Conservation (phyloP, 2,888 invertebrate genomes). For the Polyploca ridens region DNA sequence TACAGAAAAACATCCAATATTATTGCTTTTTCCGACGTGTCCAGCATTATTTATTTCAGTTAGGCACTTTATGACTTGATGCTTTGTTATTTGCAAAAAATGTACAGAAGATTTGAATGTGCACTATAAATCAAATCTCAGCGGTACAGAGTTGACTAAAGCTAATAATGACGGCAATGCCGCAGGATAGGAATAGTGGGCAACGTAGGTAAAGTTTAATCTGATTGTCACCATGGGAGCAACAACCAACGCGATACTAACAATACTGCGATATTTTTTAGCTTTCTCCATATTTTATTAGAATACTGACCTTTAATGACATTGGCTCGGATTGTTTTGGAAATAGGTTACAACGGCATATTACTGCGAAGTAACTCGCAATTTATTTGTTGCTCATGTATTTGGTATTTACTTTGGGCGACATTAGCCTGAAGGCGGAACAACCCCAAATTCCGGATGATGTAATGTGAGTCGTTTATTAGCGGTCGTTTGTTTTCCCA, state of each 20-base stretch:
- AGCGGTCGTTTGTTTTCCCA: slow-evolving; percentile 25
- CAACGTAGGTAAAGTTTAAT: slow-evolving; percentile 69
- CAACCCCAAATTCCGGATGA: slow-evolving; percentile 6
- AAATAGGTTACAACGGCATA: background rate
- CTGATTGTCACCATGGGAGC: slow-evolving; percentile 62
- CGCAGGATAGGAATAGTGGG: slow-evolving; percentile 52
- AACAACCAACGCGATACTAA: slow-evolving; percentile 22
- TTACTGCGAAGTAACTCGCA: slow-evolving; percentile 2
- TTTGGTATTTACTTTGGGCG: background rate
- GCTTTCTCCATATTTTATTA: background rate
- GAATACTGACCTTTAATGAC: background rate
- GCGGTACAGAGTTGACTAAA: slow-evolving; percentile 18
- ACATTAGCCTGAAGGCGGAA: slow-evolving; percentile 13
- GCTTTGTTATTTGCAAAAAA: background rate
- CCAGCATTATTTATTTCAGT: no score
- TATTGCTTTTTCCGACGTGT: no score
- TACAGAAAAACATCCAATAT: no score
- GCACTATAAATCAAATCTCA: background rate
- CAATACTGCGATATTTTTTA: slow-evolving; percentile 4
- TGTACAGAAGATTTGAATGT: background rate
- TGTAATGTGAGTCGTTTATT: slow-evolving; percentile 22
- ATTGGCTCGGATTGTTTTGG: background rate
- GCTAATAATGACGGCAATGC: slow-evolving; percentile 37
- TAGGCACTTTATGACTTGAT: background rate
- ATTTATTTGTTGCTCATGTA: slow-evolving; percentile 10